Conservation (phyloP, 1,140 invertebrate species). For the Ectropis grisescens region DNA sequence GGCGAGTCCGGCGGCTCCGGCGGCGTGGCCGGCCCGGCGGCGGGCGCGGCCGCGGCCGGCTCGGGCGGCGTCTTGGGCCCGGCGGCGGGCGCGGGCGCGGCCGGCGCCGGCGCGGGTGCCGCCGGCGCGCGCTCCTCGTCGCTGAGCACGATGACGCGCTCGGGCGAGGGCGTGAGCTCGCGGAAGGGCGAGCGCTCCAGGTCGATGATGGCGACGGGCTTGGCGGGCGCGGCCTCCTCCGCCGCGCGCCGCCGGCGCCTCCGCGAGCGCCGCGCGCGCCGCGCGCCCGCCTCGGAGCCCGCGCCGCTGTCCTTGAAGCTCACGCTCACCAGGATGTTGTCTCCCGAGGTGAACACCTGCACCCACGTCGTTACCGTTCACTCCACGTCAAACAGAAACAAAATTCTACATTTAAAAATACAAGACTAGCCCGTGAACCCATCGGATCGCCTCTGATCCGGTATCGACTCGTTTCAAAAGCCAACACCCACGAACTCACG, state of each 20-base stretch:
- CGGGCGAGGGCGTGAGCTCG: slow-evolving; percentile 82
- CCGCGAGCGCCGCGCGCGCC: slow-evolving; percentile 57
- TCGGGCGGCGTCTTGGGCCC: slow-evolving; percentile 73
- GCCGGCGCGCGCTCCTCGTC: slow-evolving; percentile 77
- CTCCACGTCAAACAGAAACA: too few species aligned
- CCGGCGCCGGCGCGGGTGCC: slow-evolving; percentile 2
- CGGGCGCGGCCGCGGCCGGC: slow-evolving; percentile 54
- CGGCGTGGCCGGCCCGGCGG: slow-evolving; percentile 73
- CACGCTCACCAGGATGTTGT: slow-evolving; percentile 92
- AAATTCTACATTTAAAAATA: too few species aligned
- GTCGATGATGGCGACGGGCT: slow-evolving; percentile 88
- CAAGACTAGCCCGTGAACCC: too few species aligned
- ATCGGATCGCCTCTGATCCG: too few species aligned
- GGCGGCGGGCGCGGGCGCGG: slow-evolving; percentile 8
- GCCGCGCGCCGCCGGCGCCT: slow-evolving; percentile 12
- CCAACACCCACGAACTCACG: too few species aligned
- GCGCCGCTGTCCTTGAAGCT: slow-evolving; percentile 82
- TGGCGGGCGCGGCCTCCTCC: slow-evolving; percentile 43
- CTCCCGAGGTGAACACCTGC: slow-evolving; percentile 87
- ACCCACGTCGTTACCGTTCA: too few species aligned
- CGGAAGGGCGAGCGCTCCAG: slow-evolving; percentile 86
- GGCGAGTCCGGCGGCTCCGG: slow-evolving; percentile 73
- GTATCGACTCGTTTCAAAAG: too few species aligned
- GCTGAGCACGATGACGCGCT: slow-evolving; percentile 84
- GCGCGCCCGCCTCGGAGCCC: slow-evolving; percentile 24